Percentiles rank a stretch among this genome's conserved stretches.
Evolutionary conservation across 2,888 invertebrate species (phyloP).

Genomic region (Acanthosepion lycidas): DNA sequence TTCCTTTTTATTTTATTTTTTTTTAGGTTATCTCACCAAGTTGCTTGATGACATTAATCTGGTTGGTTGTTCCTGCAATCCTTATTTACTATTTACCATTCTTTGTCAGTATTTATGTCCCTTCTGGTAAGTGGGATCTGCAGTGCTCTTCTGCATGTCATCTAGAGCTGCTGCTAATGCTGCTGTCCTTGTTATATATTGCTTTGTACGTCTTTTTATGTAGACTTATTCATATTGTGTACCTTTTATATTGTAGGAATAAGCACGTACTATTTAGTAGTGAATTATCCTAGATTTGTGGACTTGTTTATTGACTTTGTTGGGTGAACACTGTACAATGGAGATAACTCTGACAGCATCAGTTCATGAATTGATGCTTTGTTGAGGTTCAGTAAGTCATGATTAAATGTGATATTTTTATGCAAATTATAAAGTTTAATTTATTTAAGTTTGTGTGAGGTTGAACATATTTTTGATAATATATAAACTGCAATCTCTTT

Average conservation of each 20-base stretch:
- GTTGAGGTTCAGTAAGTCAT: not conserved
- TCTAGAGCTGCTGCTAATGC: not conserved
- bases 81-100: constrained; percentile 21
- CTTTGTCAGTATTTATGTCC: constrained; percentile 2
- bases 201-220: not conserved
- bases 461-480: not conserved
- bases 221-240: not conserved
- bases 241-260: not conserved
- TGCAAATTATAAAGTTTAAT: no score
- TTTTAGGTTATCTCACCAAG: constrained; percentile 1
- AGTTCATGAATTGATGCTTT: not conserved
- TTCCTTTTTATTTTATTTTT: not conserved
- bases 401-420: not conserved
- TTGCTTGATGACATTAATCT: constrained; percentile 33
- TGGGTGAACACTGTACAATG: not conserved
- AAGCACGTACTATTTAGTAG: not conserved
- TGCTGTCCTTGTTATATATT: not conserved
- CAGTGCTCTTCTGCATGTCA: not conserved
- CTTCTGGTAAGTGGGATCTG: constrained; percentile 13
- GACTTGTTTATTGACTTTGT: not conserved
- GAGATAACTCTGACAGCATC: not conserved
- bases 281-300: not conserved
- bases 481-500: not conserved
- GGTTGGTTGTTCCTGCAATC: constrained; percentile 21
- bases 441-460: not conserved